These are phyloP conservation scores for Dendronephthya gigantea DNA, from an alignment of 64 coral and sea anemone genomes.

Conservation along the genomic window DNA sequence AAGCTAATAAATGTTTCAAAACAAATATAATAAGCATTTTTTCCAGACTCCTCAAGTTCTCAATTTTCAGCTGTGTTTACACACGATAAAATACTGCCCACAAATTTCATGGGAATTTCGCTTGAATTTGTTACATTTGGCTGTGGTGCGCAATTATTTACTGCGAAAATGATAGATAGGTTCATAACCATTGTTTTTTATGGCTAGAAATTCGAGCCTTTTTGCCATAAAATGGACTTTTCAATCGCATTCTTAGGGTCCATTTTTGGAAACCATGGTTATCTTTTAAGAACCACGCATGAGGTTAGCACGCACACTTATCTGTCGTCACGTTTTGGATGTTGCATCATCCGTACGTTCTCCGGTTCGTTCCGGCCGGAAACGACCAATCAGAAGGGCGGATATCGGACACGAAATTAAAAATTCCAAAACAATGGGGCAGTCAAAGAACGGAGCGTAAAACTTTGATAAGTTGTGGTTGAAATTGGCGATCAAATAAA, in stretches of 20 bases:
- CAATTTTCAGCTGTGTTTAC: too few relatives aligned
- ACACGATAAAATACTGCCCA: too few relatives aligned
- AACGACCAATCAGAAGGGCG: background rate
- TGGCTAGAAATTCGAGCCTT: background rate
- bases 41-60: background rate
- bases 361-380: background rate
- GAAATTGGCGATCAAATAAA: background rate
- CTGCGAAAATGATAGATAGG: too few relatives aligned
- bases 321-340: too few relatives aligned
- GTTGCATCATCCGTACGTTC: too few relatives aligned
- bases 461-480: background rate
- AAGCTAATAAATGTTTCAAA: background rate
- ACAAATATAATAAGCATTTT: background rate
- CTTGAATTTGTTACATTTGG: too few relatives aligned
- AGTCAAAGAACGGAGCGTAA: background rate
- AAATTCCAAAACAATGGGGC: slow-evolving; percentile 1
- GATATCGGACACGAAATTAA: background rate
- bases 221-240: background rate
- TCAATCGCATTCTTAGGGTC: background rate
- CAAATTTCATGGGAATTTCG: too few relatives aligned
- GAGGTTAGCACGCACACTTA: too few relatives aligned
- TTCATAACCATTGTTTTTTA: too few relatives aligned
- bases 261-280: background rate
- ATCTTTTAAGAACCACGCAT: background rate
- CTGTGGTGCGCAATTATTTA: too few relatives aligned